Base-by-base conservation (phyloP, 2,113 vertebrate species). In the Eclectus roratus region DNA sequence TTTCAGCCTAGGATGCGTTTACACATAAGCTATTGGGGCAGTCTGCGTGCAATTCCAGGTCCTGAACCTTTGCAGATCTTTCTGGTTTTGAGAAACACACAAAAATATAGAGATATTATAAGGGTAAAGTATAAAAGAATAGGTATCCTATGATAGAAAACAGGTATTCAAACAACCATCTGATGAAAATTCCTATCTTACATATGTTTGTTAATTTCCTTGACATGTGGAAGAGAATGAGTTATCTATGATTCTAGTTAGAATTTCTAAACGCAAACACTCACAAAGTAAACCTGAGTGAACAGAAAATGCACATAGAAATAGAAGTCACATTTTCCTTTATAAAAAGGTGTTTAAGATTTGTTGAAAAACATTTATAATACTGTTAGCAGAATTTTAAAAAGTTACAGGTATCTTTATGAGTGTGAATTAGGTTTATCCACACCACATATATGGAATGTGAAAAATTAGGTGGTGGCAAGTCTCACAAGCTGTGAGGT, bases 401-500 rank as follows among this genome's bases (percentile, higher is more conserved):
- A 74, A 88, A 56, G 6, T 20, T 28, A 49, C 6, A 66, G 50
- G 21, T 23, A 85, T 1, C 3, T 41, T 53, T 37, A 44, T 44
- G 70, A 52, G 33, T 2, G 3, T 43, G 20, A 86, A 35, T 79
- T 52, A 76, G 16, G 9, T 83, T 85, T 78, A 53, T 33, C 46
- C 63, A 44, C 27, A 56, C 20, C 11, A 24, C 2, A 13, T 29
- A 33, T 68, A 1, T 27, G 80, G 85, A 94, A 90, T 72, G 56
- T n/a, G 61, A 69, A 92, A 79, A 46, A 65, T 61, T 89, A 76
- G 53, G 70, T 86, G 88, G 31, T 79, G 56, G 80, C 55, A 64
- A 83, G 58, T 72, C 90, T 74, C 61, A 50, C 52, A 91, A 71
- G 74, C 68, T 91, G 80, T 96, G 87, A 84, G 95, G 87, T 93